Evolutionary conservation across 2,113 vertebrate species (phyloP).

Genomic region (Ammodytes marinus): DNA sequence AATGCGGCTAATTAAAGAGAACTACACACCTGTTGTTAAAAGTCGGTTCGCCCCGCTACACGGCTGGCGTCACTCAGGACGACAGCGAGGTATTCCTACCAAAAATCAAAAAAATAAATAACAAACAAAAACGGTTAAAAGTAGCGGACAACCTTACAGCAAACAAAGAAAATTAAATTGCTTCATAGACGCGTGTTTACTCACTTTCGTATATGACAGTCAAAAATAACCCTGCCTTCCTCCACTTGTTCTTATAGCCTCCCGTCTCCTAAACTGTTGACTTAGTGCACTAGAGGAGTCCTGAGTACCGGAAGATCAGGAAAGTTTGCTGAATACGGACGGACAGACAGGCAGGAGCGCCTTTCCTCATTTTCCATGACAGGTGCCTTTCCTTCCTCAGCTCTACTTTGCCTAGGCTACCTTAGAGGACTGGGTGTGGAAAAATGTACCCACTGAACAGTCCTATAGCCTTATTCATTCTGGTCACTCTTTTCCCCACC

Average conservation of each 20-base stretch:
- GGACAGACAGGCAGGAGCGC: slow-evolving; percentile 33
- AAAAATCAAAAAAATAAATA: slow-evolving; percentile 7
- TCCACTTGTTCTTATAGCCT: background rate
- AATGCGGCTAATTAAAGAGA: background rate
- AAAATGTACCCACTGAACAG: slow-evolving; percentile 9
- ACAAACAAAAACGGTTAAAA: background rate
- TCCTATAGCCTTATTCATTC: background rate
- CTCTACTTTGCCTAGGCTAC: background rate
- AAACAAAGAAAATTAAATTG: background rate
- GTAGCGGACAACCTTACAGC: background rate
- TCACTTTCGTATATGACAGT: background rate
- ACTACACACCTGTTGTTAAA: slow-evolving; percentile 63
- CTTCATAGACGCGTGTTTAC: background rate
- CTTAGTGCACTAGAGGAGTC: background rate
- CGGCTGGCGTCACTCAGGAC: slow-evolving; percentile 13
- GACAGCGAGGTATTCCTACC: background rate
- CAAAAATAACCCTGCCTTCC: background rate
- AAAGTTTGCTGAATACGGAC: slow-evolving; percentile 55
- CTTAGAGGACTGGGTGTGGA: slow-evolving; percentile 41
- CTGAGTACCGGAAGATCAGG: slow-evolving; percentile 71
- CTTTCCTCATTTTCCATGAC: slow-evolving; percentile 69
- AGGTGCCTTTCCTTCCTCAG: slow-evolving; percentile 69
- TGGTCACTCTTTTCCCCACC: background rate
- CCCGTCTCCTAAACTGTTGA: slow-evolving; percentile 23
- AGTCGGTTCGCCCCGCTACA: slow-evolving; percentile 9